phyloP scores from a whole-genome alignment of 2,113 vertebrate genomes.

The Antennarius striatus region DNA sequence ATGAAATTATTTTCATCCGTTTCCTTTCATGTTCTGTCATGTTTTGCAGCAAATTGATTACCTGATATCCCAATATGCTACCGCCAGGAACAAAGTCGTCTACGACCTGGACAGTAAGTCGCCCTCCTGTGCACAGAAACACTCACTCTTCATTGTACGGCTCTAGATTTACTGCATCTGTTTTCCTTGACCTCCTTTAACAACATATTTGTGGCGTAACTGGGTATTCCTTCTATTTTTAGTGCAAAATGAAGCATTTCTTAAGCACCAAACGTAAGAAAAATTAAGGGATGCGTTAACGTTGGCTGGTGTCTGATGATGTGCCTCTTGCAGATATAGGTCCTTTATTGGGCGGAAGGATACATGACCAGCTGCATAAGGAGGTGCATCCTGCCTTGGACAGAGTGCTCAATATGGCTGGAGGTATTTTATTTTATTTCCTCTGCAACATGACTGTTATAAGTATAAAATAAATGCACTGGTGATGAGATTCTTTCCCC shows the following conservation, averaged over 20 bases:
- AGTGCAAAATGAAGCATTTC: background rate
- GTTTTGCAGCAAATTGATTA: conserved; percentile 90
- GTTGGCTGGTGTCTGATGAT: conserved; percentile 20
- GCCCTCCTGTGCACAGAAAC: conserved; percentile 7
- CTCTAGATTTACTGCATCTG: conserved; percentile 22
- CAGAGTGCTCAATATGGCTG: conserved; percentile 82
- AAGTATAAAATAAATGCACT: background rate
- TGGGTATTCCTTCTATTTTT: conserved; percentile 25
- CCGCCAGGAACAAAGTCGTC: conserved; percentile 86
- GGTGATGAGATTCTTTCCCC: too few species aligned
- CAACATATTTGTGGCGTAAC: conserved; percentile 38
- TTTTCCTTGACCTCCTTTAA: conserved; percentile 37
- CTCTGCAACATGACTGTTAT: background rate
- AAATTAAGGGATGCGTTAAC: background rate
- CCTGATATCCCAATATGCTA: conserved; percentile 86
- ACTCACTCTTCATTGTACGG: conserved; percentile 6
- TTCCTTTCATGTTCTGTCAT: conserved; percentile 37
- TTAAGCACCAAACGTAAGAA: background rate
- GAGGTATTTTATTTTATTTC: conserved; percentile 80
- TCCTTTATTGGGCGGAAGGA: conserved; percentile 82
- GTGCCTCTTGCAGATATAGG: conserved; percentile 81
- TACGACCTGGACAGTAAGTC: conserved; percentile 93
- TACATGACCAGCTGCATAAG: conserved; percentile 83
- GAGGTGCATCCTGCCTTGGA: conserved; percentile 85
- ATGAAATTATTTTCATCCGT: conserved; percentile 6